Evolutionary conservation across 2,797 vertebrate species (phyloP), one percentile per base, ranked within the genome.

Genomic region (Glossophaga mutica): DNA sequence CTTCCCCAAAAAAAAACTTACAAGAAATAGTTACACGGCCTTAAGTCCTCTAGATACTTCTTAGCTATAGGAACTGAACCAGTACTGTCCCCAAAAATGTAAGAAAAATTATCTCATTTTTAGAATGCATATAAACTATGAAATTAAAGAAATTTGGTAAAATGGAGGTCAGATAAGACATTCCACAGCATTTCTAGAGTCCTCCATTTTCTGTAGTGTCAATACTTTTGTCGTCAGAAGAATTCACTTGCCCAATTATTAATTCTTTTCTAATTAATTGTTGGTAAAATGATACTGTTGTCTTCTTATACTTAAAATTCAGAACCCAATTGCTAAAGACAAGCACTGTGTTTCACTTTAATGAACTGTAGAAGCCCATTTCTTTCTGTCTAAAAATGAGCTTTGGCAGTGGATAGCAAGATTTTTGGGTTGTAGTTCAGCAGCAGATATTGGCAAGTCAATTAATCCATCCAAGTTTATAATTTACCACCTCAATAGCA

Each of bases 261-360:
- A 87, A 11, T 71, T 74, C 9, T 79, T 91, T 81, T 89, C 34
- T 65, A 79, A 55, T 85, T 74, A 89, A 77, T 87, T 91, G 24
- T 78, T 90, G 68, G 86, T 71, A 71, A 85, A 86, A 89, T 67
- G n/a, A 83, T 48, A 50, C 18, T 8, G 0, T 34, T 90, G 21
- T 95, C 32, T 62, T 78, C 67, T 90, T 95, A 81, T 50, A 74
- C 55, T 94, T 94, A 68, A 96, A 94, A 37, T 82, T 83, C 22
- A 96, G 95, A 93, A 46, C 29, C 62, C 50, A 94, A 55, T 48
- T 83, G 62, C 90, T 65, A 62, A 90, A 94, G 90, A 68, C 5
- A 87, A 90, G 29, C 42, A 65, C 50, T 87, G 29, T 26, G 7
- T 82, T 91, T 96, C 67, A 79, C 55, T 85, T 32, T 46, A 84